Evolutionary conservation across 2,888 invertebrate genomes (phyloP).

Genomic region (Azorinus chamasolen): DNA sequence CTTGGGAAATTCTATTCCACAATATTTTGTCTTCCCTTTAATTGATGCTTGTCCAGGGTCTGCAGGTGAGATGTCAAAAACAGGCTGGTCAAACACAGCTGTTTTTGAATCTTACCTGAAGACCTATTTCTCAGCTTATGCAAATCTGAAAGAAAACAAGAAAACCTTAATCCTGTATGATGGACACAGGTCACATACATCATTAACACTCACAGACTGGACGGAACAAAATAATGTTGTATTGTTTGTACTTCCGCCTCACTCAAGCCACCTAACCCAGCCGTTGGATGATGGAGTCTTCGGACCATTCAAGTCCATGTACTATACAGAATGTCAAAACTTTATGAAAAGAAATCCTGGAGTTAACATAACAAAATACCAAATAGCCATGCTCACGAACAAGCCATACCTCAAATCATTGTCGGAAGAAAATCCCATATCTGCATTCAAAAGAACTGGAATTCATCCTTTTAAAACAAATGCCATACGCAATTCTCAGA

Average conservation of each 20-base stretch:
- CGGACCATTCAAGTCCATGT: slow-evolving; percentile 37
- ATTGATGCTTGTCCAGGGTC: neutral
- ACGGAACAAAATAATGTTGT: slow-evolving; percentile 47
- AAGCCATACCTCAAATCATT: slow-evolving; percentile 44
- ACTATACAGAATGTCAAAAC: slow-evolving; percentile 30
- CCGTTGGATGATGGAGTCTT: slow-evolving; percentile 44
- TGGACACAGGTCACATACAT: slow-evolving; percentile 46
- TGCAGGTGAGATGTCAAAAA: slow-evolving; percentile 7
- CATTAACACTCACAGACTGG: slow-evolving; percentile 42
- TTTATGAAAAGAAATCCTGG: slow-evolving; percentile 36
- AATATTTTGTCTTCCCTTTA: slow-evolving; percentile 31
- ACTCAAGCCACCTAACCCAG: slow-evolving; percentile 37
- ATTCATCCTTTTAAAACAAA: slow-evolving; percentile 37
- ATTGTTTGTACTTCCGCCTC: slow-evolving; percentile 39
- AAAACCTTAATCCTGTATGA: slow-evolving; percentile 40
- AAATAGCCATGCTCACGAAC: slow-evolving; percentile 31
- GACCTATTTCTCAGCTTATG: slow-evolving; percentile 30
- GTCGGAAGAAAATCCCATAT: slow-evolving; percentile 20
- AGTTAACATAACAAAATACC: slow-evolving; percentile 27
- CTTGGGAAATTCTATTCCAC: slow-evolving; percentile 34
- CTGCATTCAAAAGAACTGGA: slow-evolving; percentile 34
- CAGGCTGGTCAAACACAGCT: slow-evolving; percentile 7
- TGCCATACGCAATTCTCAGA: slow-evolving; percentile 3
- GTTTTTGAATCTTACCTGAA: slow-evolving; percentile 29
- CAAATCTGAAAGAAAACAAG: slow-evolving; percentile 10